Base-by-base conservation (phyloP, 2,888 invertebrate species). In the Cyclophora albipunctata region DNA sequence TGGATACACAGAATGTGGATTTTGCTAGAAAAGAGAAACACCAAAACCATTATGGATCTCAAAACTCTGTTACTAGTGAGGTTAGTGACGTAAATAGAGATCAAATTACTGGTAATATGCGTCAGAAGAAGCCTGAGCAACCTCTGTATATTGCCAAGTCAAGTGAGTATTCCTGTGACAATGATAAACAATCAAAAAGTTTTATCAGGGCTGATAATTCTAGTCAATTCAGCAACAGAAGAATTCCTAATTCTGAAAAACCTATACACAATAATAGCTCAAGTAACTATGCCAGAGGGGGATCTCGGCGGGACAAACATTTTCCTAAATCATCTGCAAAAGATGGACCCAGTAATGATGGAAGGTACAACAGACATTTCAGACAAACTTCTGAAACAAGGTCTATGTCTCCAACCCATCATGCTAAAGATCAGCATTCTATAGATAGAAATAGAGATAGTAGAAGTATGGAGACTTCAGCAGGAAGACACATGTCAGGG, bases 401-500 rank as follows among this genome's bases (percentile, higher is more conserved):
- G 64, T 90, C 90, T 59, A 83, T 90, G 70, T 89, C 90, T 59
- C 89, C 90, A 37, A 77, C 74, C 58, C 78, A 78, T 55, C 58
- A 62, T 65, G 58, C 67, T 51, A 71, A 84, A 62, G 87, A 89
- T 50, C 73, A 81, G 54, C 84, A 81, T 62, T 80, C 71, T 67
- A 71, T 71, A 50, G 90, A 90, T 64, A 81, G 91, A 62, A 90
- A 89, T 62, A 84, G 93, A 63, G 93, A 94, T 62, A 92, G 92
- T 48, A 90, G 92, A 63, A 94, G 93, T 71, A 92, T 93, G 72
- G 93, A 94, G 73, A 91, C 92, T 40, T 85, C 89, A 58, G 85
- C 88, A 49, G 84, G 84, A 33, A 70, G 84, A 46, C 78, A 85
- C 34, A 72, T 78, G 57, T 66, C 81, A 45, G 77, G 81, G 35